A percentile compares a stretch with the other conserved stretches of the same genome.
phyloP scores from a whole-genome alignment of 2,888 invertebrate species.

The Tenthredo mesomela region DNA sequence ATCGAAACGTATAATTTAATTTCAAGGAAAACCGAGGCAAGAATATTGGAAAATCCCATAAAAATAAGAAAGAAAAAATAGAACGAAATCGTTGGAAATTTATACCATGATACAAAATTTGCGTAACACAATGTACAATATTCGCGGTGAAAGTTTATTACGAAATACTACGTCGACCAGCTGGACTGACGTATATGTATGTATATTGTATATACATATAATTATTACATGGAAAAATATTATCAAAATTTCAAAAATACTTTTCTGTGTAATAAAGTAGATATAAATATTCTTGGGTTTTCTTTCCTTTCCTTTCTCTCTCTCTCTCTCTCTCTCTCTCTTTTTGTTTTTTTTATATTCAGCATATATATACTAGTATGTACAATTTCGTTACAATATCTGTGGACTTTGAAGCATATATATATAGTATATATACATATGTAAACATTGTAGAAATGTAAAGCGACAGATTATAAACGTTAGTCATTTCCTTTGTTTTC shows the following conservation, averaged over 20 bases:
- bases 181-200: not conserved
- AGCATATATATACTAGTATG: not conserved
- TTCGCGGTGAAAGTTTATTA: not conserved
- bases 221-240: not conserved
- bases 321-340: not conserved
- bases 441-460: not conserved
- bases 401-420: conserved; percentile 8
- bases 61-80: not conserved
- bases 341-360: too few species aligned
- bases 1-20: not conserved
- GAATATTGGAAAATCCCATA: not conserved
- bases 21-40: too few species aligned
- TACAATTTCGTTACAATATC: not conserved
- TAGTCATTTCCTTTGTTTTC: conserved; percentile 41
- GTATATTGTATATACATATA: too few species aligned
- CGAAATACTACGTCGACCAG: not conserved
- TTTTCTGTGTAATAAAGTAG: not conserved
- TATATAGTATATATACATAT: not conserved
- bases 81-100: not conserved
- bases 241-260: not conserved
- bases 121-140: not conserved
- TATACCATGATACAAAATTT: not conserved
- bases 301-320: not conserved
- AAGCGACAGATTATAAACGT: not conserved
- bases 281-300: not conserved